Conservation (phyloP, 2,797 vertebrate genomes). For the Delichon dasypus region DNA sequence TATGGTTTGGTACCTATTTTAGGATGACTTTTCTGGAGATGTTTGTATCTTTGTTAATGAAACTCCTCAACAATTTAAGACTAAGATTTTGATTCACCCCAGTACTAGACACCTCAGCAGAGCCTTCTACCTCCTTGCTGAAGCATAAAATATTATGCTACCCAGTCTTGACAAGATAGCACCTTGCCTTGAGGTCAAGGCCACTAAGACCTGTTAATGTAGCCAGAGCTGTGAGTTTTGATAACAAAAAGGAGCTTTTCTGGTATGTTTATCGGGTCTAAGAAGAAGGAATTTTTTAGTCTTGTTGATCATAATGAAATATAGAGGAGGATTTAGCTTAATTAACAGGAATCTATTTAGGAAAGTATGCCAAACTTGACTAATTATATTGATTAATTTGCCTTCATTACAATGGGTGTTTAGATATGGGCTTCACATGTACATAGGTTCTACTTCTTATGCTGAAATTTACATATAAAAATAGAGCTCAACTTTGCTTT, state of each 20-base stretch:
- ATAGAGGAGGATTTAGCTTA: not conserved
- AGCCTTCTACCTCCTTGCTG: not conserved
- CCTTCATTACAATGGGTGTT: not conserved
- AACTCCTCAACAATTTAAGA: not conserved
- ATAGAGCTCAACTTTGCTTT: not conserved
- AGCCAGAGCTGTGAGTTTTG: not conserved
- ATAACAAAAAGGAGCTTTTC: not conserved
- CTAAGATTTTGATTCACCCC: not conserved
- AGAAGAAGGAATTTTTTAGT: not conserved
- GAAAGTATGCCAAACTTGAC: not conserved
- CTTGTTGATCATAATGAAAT: not conserved
- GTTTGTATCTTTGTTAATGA: not conserved
- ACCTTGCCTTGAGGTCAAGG: accelerated
- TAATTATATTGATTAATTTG: not conserved
- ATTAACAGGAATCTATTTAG: not conserved
- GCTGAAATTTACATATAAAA: not conserved
- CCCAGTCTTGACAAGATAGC: not conserved
- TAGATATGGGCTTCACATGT: not conserved
- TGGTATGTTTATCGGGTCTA: not conserved
- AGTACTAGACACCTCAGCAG: not conserved
- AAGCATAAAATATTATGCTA: not conserved
- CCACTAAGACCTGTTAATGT: not conserved
- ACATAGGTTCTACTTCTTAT: not conserved
- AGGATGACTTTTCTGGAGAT: not conserved
- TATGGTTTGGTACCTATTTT: not conserved